Evolutionary conservation across 2,113 vertebrate species (phyloP), one percentile per base, ranked within the genome.

Genomic region (Hippocampus guttulatus): DNA sequence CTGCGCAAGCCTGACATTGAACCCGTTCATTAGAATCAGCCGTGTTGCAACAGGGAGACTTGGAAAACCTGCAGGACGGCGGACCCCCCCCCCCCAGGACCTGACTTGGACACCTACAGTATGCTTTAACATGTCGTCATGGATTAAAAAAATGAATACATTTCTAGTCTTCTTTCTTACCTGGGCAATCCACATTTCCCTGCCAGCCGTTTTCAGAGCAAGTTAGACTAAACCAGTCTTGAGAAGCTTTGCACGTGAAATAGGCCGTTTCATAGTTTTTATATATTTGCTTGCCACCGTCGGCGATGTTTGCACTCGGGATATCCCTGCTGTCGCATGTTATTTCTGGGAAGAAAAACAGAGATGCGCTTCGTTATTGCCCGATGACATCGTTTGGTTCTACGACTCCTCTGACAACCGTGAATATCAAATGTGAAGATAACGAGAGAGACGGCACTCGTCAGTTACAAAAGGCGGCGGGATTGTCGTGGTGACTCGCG

Each of bases 261-360:
- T 16, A 0, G n/a, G 16, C 62, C 1, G 0, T 2, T 10, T 67
- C 62, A 5, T 2, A 0, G 0, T 2, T 0, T 16, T 0, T 14
- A 55, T 78, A 81, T 21, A 0, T 1, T 1, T 6, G 0, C n/a
- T 55, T 8, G 21, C 0, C 0, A 0, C 1, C 1, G 9, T 1
- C 2, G 0, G 1, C 5, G 66, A 72, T 43, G 0, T 20, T 12
- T 55, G 80, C n/a, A 62, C 68, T 23, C 3, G 0, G 0, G 5
- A 51, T 5, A 2, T 66, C 43, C 1, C 1, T 0, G 41, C 2
- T 25, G 64, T 38, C 0, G 1, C 78, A 83, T n/a, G 3, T 55
- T 16, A 43, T 66, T 16, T 5, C 81, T 83, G 41, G 38, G 70
- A 64, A 52, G 9, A 30, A 41, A 30, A 16, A 33, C 5, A 45